Conservation (phyloP, 2,888 invertebrate genomes). For the Pyralis farinalis region DNA sequence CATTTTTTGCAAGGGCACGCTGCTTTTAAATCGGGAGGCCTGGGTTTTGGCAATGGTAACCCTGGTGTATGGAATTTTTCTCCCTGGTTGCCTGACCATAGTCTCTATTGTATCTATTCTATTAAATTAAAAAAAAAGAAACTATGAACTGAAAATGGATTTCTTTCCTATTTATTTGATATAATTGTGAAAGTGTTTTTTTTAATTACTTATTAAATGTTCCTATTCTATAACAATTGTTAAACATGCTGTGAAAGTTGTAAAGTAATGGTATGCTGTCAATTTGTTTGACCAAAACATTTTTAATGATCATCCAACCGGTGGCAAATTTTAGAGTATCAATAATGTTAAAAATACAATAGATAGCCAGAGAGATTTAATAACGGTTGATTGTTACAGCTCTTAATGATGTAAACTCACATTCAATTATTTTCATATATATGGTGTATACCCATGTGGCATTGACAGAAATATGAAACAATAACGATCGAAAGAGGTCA, state of each 20-base stretch:
- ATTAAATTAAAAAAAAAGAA: slow-evolving; percentile 9
- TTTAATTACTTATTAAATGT: not conserved
- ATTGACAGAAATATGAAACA: slow-evolving; percentile 50
- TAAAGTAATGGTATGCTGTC: slow-evolving; percentile 50
- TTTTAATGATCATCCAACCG: slow-evolving; percentile 44
- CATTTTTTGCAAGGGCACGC: too few relatives aligned
- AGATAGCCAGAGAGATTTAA: slow-evolving; percentile 2
- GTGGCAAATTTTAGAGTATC: slow-evolving; percentile 39
- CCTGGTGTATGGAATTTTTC: too few relatives aligned
- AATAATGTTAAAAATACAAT: slow-evolving; percentile 1
- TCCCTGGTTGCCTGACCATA: too few relatives aligned
- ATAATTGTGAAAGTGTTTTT: not conserved
- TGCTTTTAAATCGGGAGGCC: too few relatives aligned
- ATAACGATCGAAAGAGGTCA: slow-evolving; percentile 63
- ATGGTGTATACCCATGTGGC: slow-evolving; percentile 45
- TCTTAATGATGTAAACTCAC: slow-evolving; percentile 7
- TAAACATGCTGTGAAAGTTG: not conserved
- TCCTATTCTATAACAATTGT: not conserved
- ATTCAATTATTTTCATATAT: slow-evolving; percentile 2
- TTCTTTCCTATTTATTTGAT: not conserved
- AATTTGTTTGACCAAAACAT: slow-evolving; percentile 27
- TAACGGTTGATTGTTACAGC: not conserved
- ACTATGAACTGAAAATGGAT: not conserved
- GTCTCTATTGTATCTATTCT: too few relatives aligned
- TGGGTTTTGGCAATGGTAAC: too few relatives aligned